Percentiles rank a stretch among this genome's conserved stretches.
phyloP scores from a whole-genome alignment of 2,113 vertebrate species.

The Perca fluviatilis region DNA sequence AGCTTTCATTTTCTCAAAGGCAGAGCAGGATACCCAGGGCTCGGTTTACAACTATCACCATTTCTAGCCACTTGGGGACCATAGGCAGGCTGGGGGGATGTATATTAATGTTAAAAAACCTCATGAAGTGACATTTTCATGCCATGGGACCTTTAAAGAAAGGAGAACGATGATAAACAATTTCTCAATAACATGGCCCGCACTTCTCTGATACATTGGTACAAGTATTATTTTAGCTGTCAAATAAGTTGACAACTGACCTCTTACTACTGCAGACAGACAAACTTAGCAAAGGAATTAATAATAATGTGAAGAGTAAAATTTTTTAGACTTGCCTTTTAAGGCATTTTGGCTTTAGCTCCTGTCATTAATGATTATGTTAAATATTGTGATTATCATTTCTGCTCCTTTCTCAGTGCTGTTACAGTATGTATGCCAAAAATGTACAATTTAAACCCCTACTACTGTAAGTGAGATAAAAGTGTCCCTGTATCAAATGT shows the following conservation, averaged over 20 bases:
- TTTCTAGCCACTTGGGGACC: no score
- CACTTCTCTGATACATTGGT: not conserved
- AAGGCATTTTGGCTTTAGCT: not conserved
- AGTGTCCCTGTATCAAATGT: constrained; percentile 4
- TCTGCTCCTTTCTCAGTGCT: not conserved
- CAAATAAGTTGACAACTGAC: constrained; percentile 83
- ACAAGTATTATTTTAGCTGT: constrained; percentile 68
- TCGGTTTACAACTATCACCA: no score
- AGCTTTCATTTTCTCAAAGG: no score
- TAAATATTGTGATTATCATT: not conserved
- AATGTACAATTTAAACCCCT: not conserved
- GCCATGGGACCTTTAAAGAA: no score
- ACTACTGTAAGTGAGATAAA: constrained; percentile 1
- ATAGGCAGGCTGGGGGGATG: no score
- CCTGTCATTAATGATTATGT: not conserved
- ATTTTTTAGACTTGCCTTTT: not conserved
- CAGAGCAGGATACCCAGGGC: no score
- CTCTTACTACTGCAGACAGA: constrained; percentile 62
- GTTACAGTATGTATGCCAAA: not conserved
- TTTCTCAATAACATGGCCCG: not conserved
- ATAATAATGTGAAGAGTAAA: not conserved
- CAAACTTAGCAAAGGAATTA: constrained; percentile 1
- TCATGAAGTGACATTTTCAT: no score
- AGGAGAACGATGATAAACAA: not conserved
- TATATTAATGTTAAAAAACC: no score